Base-by-base conservation (phyloP, 2,888 invertebrate species). In the Campoplex nolae region DNA sequence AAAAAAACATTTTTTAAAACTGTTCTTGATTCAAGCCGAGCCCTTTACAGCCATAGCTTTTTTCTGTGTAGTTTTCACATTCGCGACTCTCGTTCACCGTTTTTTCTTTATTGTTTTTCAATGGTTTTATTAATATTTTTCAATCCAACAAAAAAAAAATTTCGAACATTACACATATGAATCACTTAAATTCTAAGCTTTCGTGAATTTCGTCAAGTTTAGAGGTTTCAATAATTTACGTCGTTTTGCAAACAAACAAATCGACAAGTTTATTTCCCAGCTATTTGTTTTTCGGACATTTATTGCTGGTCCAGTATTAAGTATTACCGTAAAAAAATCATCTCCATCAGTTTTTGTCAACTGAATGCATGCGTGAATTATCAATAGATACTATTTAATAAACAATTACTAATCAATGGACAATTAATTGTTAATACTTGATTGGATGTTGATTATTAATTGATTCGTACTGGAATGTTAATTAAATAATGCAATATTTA, bases 161-260 rank as follows among this genome's bases (percentile, higher is more conserved):
- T 62, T 62, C 7, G 1, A 62, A 32, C 16, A 62, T 16, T 3
- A 32, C 7, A 7, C 16, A 16, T 16, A 11, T 16, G 2, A 32
- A 32, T 16, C 32, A 62, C 2, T 32, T 16, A 1, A 32, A 32
- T 62, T 28, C 13, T 32, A 32, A 45, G 16, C 7, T 0, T 42
- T 68, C 42, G 18, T 42, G 68, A 68, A 32, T 35, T 54, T 35
- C 8, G 18, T 51, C 32, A 13, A n/a, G 45, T 51, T 77, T 23
- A 67, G 51, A 67, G 32, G 67, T 77, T 67, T 67, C 9, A 67
- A 51, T 7, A 23, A 51, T 54, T 77, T 38, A 4, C 67, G n/a
- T 35, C 51, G 7, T 51, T 18, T 56, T 54, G 9, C 4, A 18
- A 28, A 28, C 13, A 42, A 42, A 42, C 42, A 13, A 42, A 56